Conservation (phyloP, 2,888 invertebrate genomes). For the Lasioglossum villosulum region DNA sequence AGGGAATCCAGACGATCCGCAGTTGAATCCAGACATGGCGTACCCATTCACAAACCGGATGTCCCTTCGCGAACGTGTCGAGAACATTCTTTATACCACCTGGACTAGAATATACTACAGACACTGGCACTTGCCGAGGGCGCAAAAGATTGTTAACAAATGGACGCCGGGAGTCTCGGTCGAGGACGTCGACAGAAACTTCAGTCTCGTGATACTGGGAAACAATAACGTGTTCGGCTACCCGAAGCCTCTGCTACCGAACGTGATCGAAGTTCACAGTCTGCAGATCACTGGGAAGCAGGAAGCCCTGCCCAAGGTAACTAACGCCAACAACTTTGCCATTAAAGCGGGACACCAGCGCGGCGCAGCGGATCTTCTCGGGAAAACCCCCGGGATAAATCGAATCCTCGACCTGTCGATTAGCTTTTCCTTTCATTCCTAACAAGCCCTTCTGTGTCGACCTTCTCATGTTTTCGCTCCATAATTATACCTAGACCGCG, state of each 20-base stretch:
- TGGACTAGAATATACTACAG: conserved; percentile 79
- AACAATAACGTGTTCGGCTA: conserved; percentile 81
- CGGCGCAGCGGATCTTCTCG: background rate
- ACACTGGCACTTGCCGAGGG: conserved; percentile 76
- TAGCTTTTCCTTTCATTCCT: background rate
- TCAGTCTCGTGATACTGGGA: conserved; percentile 79
- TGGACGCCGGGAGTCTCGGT: conserved; percentile 73
- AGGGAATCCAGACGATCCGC: conserved; percentile 81
- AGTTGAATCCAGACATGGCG: conserved; percentile 81
- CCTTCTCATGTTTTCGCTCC: background rate
- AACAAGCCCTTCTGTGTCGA: background rate
- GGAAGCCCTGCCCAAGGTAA: conserved; percentile 71
- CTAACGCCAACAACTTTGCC: conserved; percentile 17
- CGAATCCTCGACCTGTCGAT: background rate
- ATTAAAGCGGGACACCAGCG: background rate
- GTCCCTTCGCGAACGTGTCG: conserved; percentile 73
- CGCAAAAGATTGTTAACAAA: conserved; percentile 76
- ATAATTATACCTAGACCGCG: background rate
- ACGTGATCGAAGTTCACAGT: conserved; percentile 80
- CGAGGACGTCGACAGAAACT: conserved; percentile 77
- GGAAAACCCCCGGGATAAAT: background rate
- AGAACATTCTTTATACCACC: conserved; percentile 77
- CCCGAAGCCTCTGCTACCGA: conserved; percentile 79
- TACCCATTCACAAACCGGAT: conserved; percentile 78
- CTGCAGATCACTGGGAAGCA: conserved; percentile 75